These are phyloP conservation scores for Chelonia mydas DNA, from an alignment of 2,797 vertebrate species.

Conservation along the genomic window DNA sequence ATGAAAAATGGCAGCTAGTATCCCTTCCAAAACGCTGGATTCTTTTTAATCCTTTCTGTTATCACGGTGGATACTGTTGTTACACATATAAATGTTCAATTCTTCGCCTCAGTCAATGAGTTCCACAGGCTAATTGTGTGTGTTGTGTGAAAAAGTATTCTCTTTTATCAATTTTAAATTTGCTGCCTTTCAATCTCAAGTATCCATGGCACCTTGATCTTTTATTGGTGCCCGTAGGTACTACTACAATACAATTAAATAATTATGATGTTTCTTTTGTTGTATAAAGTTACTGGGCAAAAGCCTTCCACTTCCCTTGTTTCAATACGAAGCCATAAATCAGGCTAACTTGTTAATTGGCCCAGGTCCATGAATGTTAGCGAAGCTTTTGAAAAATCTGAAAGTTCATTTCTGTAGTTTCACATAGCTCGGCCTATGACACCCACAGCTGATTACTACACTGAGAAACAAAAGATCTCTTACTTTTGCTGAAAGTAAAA, in stretches of 20 bases:
- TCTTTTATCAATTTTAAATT: neutral
- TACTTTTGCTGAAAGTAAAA: conserved; percentile 7
- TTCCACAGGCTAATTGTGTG: neutral
- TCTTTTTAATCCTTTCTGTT: neutral
- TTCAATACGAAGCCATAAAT: neutral
- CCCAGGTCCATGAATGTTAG: neutral
- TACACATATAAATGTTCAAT: neutral
- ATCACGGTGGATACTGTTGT: neutral
- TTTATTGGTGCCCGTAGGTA: neutral
- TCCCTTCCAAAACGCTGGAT: neutral
- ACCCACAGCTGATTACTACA: neutral
- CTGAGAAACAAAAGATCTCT: neutral
- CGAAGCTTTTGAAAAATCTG: neutral
- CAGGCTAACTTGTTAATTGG: neutral
- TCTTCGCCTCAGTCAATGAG: neutral
- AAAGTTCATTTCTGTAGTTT: neutral
- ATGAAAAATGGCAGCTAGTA: neutral
- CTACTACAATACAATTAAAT: neutral
- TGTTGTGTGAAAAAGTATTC: neutral
- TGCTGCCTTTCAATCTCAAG: neutral
- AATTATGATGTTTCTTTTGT: neutral
- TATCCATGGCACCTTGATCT: neutral
- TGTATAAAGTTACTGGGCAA: neutral
- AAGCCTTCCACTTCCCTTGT: neutral
- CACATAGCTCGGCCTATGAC: neutral